These are phyloP conservation scores for Chionis minor DNA, from an alignment of 2,113 vertebrate species.

Conservation along the genomic window DNA sequence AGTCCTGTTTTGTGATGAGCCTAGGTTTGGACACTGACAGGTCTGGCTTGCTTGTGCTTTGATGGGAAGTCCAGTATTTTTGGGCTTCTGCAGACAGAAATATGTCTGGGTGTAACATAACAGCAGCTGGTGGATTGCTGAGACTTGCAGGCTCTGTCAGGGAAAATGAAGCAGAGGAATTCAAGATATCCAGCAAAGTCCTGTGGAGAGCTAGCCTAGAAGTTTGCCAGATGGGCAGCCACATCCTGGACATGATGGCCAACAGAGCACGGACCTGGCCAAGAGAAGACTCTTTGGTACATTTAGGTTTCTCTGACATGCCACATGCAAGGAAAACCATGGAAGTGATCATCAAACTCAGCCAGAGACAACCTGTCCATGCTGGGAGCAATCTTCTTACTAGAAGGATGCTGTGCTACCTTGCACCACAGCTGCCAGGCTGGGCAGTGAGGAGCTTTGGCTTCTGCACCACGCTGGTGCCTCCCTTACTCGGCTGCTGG, in stretches of 20 bases:
- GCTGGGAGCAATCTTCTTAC: not conserved
- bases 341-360: not conserved
- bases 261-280: not conserved
- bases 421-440: not conserved
- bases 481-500: not conserved
- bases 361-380: not conserved
- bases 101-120: fast-evolving
- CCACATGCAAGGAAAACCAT: not conserved
- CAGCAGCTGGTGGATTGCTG: not conserved
- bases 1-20: not conserved
- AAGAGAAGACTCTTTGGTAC: not conserved
- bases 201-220: not conserved
- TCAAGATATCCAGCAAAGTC: not conserved
- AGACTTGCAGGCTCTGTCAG: not conserved
- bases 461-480: not conserved
- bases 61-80: not conserved
- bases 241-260: not conserved
- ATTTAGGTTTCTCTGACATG: not conserved
- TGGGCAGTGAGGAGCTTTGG: not conserved
- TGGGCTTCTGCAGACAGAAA: not conserved
- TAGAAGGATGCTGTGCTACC: not conserved
- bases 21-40: not conserved
- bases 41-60: not conserved
- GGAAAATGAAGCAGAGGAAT: not conserved
- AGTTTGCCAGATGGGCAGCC: not conserved